Base-by-base conservation (phyloP, 2,113 vertebrate species). In the Uria aalge region DNA sequence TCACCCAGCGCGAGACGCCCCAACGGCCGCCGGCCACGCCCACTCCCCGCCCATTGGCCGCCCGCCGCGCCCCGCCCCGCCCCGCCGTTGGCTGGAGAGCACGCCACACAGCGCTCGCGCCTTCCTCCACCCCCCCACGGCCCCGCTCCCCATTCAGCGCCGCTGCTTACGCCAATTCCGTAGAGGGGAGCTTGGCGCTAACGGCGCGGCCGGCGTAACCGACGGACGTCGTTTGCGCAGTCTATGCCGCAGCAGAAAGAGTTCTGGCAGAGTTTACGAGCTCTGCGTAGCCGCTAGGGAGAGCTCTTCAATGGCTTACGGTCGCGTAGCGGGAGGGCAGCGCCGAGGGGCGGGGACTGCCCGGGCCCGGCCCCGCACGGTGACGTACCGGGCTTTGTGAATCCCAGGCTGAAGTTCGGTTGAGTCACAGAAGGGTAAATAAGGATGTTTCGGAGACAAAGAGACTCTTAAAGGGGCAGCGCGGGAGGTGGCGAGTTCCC, bases 1-100 rank as follows among this genome's bases (percentile, higher is more conserved):
- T 98, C 98, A 98, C 98, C 97, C 95, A 96, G 98, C 97, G 97
- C 98, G 95, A 96, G 97, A 97, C 97, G 97, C 96, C 97, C 97
- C 97, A 97, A 92, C 88, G 79, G 8, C 87, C 88, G 67, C 83
- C 87, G 92, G 96, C 95, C 85, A 96, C 97, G 97, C 97, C 96
- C 79, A 53, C n/a, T 67, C 89, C 85, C 47, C 92, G 82, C 57
- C 96, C 95, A 95, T 96, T 97, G 95, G 96, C 96, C 56, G 32
- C 63, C 43, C 12, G 52, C 48, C 57, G 83, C 48, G 80, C 73
- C 30, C 40, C 86, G 73, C 95, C 97, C 91, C 96, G 93, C 82
- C 4, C 1, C 59, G 20, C 94, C 43, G 80, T 95, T 98, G 97
- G 97, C 34, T 52, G 81, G 8, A 16, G 4, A 2, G 41, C 38